Base-by-base conservation (phyloP, 2,113 vertebrate genomes). In the Tyto alba region DNA sequence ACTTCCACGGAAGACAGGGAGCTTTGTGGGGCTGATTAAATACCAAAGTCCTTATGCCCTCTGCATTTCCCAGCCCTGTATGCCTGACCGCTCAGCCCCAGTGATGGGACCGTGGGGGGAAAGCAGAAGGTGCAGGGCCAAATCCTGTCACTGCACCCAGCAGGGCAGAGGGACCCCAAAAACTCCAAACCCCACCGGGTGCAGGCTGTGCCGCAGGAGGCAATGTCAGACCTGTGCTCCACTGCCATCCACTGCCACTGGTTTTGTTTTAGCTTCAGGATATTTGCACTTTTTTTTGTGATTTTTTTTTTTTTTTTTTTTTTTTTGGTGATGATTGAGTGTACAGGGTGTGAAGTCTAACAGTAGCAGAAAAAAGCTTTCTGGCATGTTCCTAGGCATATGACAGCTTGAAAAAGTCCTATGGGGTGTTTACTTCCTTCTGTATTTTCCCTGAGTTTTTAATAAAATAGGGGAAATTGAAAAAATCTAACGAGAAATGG, bases 361-460 rank as follows among this genome's bases (percentile, higher is more conserved):
- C 9, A 47, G 23, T 1, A 34, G 63, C 16, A 48, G 13, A 8
- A 57, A 55, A 67, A 11, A 1, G 9, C 38, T 38, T 69, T 27
- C n/a, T 0, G 1, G 18, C 0, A 0, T 2, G 12, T 15, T 53
- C n/a, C 19, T 17, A 11, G 32, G 48, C 59, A 11, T 30, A 12
- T 36, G 47, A 78, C 0, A 0, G 26, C 57, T 47, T 17, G 19
- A 27, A 36, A 48, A 90, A 36, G 6, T 40, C 59, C 52, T 16
- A 1, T 1, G 1, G 17, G 9, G 1, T 48, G 14, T 62, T 60
- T 38, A 40, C 38, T 52, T 92, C 27, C 55, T 11, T 14, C 22
- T 26, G 32, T 23, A 38, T 62, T 77, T 80, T 53, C 34, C 22
- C 12, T 0, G 18, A 10, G 5, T 43, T 78, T 75, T 18, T 9